Evolutionary conservation across 2,797 vertebrate species (phyloP).

Genomic region (Mergus octosetaceus): DNA sequence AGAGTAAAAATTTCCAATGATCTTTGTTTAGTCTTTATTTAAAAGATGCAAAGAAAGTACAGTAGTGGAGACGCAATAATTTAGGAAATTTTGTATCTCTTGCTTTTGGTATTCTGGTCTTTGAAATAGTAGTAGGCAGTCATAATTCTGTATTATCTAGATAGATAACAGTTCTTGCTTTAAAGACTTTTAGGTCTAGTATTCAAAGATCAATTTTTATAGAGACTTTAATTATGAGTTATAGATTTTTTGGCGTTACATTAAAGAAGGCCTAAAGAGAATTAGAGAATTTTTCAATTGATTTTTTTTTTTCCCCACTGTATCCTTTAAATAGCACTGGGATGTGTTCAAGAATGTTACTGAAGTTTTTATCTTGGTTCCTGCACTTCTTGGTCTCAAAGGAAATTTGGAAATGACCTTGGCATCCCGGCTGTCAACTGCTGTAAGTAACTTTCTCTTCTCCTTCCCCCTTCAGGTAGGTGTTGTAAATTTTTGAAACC

Average conservation of each 20-base stretch:
- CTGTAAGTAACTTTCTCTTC: conserved; percentile 81
- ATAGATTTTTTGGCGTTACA: not conserved
- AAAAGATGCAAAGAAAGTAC: not conserved
- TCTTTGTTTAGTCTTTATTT: not conserved
- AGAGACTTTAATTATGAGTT: not conserved
- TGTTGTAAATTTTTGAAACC: not conserved
- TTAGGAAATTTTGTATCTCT: not conserved
- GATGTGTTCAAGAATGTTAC: conserved; percentile 92
- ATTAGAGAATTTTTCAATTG: not conserved
- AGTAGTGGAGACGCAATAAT: not conserved
- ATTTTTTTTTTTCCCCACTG: not conserved
- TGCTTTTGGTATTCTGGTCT: not conserved
- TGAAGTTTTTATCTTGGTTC: conserved; percentile 98
- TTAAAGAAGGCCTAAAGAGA: not conserved
- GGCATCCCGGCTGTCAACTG: conserved; percentile 94
- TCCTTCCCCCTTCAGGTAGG: not conserved
- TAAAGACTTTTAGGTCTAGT: not conserved
- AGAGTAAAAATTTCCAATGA: not conserved
- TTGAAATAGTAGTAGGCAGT: not conserved
- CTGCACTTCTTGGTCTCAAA: conserved; percentile 95
- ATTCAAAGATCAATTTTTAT: not conserved
- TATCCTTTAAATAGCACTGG: conserved; percentile 87
- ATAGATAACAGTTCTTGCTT: not conserved
- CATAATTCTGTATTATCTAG: not conserved
- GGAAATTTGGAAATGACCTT: conserved; percentile 99